Evolutionary conservation across 2,888 invertebrate species (phyloP).

Genomic region (Girardia tigrina): DNA sequence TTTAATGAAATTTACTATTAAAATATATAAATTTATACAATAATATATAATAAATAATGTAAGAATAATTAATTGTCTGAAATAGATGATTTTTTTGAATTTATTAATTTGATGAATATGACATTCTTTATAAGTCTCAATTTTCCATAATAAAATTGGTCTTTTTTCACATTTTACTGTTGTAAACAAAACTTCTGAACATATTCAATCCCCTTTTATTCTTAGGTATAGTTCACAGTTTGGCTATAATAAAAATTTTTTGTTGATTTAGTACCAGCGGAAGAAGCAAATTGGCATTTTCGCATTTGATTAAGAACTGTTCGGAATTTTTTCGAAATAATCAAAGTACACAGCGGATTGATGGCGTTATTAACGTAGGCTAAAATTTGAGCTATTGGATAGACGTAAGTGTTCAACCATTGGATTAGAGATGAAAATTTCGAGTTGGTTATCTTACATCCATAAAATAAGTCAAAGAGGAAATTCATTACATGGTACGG

Average conservation of each 20-base stretch:
- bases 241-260: neutral
- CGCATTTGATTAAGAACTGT: neutral
- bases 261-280: neutral
- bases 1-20: no score
- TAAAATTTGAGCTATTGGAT: slow-evolving; percentile 27
- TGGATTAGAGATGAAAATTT: neutral
- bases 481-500: slow-evolving; percentile 33
- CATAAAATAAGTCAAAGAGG: slow-evolving; percentile 28
- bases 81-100: no score
- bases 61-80: no score
- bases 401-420: slow-evolving; percentile 26
- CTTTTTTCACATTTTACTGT: no score
- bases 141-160: no score
- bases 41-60: no score
- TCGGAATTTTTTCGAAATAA: slow-evolving; percentile 30
- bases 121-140: no score
- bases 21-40: no score
- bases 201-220: no score
- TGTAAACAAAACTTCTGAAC: no score
- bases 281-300: slow-evolving; percentile 17
- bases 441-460: neutral
- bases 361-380: slow-evolving; percentile 28
- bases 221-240: neutral
- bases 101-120: no score
- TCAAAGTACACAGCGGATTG: slow-evolving; percentile 30